Conservation (phyloP, 2,888 invertebrate species). For the Patella depressa region DNA sequence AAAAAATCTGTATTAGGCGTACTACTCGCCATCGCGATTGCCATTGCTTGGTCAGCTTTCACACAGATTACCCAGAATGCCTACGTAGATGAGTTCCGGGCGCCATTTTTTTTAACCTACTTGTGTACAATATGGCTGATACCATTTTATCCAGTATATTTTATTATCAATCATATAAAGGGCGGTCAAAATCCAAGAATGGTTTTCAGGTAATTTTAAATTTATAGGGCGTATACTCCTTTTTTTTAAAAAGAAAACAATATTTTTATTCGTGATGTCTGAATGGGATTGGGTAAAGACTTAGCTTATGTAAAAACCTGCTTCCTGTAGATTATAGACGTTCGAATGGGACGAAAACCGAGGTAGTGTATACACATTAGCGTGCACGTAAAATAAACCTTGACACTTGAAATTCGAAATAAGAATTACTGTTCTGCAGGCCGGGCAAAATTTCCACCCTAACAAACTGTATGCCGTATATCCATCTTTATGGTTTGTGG, state of each 20-base stretch:
- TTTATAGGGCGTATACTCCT: not conserved
- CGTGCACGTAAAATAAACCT: too few relatives aligned
- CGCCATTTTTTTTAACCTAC: slow-evolving; percentile 96
- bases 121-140: slow-evolving; percentile 93
- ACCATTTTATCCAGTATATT: slow-evolving; percentile 90
- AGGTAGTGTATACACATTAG: too few relatives aligned
- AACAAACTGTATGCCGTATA: too few relatives aligned
- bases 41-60: slow-evolving; percentile 93
- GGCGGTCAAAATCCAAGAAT: slow-evolving; percentile 74
- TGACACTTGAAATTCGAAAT: too few relatives aligned
- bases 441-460: too few relatives aligned
- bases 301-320: too few relatives aligned
- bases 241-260: not conserved
- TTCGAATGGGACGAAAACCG: too few relatives aligned
- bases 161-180: slow-evolving; percentile 75
- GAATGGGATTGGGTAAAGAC: too few relatives aligned
- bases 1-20: slow-evolving; percentile 36
- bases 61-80: slow-evolving; percentile 79
- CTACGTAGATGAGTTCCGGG: slow-evolving; percentile 77
- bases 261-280: too few relatives aligned
- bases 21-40: slow-evolving; percentile 74
- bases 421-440: too few relatives aligned
- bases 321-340: too few relatives aligned
- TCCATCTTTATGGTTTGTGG: too few relatives aligned
- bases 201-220: slow-evolving; percentile 43